Base-by-base conservation (phyloP, 2,888 invertebrate genomes). In the Cynaeus angustus region DNA sequence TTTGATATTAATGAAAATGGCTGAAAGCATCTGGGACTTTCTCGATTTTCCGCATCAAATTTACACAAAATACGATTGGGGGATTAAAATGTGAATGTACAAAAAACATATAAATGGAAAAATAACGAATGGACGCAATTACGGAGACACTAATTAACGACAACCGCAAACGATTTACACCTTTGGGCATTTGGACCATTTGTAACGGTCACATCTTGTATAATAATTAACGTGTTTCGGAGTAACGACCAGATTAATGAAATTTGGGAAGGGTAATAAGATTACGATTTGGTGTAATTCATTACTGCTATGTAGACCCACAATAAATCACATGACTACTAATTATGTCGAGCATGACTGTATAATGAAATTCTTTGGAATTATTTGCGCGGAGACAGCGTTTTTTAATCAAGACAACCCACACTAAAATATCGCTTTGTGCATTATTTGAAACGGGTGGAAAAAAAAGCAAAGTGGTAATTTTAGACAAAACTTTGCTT, bases 241-340 rank as follows among this genome's bases (percentile, higher is more conserved):
- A 59, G 12, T 59, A 12, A 12, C 48, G 59, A 33, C 1, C 33
- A 61, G 37, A 61, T 46, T 61, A 61, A 61, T 61, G 59, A 48
- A 61, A 61, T 61, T 61, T 28, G 59, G 59, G 30, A 46, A 48
- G 43, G 48, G 12, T 61, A 61, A 61, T 46, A 61, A 61, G 46
- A 48, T 61, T 59, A 59, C 45, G 59, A 45, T 55, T 38, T 38
- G 10, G 38, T 41, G 55, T 55, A 38, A 55, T 55, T 56, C 41
- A 56, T 56, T 56, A 56, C 16, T 14, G 28, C 43, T 43, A 43
- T 43, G 10, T 21, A 26, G 12, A 10, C 41, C 38, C 8, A 56
- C 21, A 10, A 56, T 56, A 56, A 56, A 43, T 56, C 56, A 56
- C 26, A 9, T 43, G 43, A 28, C 50, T 50, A 50, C 50, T 50